phyloP scores from a whole-genome alignment of 2,888 invertebrate genomes.

The Orchesella flavescens region DNA sequence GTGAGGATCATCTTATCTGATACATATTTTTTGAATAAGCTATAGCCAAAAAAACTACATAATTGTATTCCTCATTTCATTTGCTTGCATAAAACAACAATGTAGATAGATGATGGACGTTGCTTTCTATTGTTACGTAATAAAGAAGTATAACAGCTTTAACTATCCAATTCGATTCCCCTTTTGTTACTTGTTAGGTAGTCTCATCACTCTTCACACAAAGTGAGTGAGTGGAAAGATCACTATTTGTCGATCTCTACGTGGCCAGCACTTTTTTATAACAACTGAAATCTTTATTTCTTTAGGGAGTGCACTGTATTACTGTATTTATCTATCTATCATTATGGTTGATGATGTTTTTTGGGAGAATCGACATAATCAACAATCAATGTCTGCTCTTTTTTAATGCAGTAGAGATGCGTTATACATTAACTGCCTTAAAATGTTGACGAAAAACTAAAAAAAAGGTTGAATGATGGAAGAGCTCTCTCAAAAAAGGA shows the following conservation, averaged over 20 bases:
- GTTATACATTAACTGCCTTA: too few relatives aligned
- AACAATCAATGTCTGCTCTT: neutral
- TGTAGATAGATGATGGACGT: neutral
- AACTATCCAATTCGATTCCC: slow-evolving; percentile 17
- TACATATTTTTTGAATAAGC: neutral
- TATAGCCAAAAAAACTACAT: neutral
- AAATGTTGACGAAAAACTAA: neutral
- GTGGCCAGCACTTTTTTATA: too few relatives aligned
- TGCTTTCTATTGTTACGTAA: slow-evolving; percentile 50
- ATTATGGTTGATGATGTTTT: neutral
- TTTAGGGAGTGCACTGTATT: neutral
- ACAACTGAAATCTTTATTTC: too few relatives aligned
- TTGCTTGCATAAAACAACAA: neutral
- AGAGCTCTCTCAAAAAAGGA: slow-evolving; percentile 7
- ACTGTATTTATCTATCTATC: too few relatives aligned
- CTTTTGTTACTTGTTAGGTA: neutral
- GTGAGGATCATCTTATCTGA: slow-evolving; percentile 7
- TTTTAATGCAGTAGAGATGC: too few relatives aligned
- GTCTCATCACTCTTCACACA: neutral
- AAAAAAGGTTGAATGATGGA: neutral
- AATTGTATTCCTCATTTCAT: slow-evolving; percentile 15
- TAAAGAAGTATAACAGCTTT: slow-evolving; percentile 20
- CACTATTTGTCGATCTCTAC: too few relatives aligned
- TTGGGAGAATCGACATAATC: neutral
- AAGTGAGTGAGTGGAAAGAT: too few relatives aligned